phyloP scores from a whole-genome alignment of 2,113 vertebrate species.

The Callorhinus ursinus region DNA sequence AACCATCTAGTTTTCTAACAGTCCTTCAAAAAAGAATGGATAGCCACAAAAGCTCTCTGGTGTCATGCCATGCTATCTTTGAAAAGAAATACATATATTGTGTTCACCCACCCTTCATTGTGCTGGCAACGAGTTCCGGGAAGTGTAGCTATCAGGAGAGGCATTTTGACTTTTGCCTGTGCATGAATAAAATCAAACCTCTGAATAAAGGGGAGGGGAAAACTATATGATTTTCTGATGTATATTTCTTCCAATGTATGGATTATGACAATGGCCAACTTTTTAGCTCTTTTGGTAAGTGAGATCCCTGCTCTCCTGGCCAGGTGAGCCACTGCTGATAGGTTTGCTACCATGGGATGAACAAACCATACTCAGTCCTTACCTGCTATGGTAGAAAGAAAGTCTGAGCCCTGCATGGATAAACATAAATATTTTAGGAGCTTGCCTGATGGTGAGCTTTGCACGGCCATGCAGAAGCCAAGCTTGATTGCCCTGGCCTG shows the following conservation, averaged over 20 bases:
- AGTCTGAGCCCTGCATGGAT: background rate
- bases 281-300: conserved; percentile 67
- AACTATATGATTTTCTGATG: background rate
- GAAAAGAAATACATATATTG: background rate
- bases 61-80: background rate
- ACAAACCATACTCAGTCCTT: background rate
- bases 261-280: conserved; percentile 67
- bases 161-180: background rate
- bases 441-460: conserved; percentile 58
- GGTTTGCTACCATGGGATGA: background rate
- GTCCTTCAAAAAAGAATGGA: conserved; percentile 1
- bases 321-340: conserved; percentile 66
- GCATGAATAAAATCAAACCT: background rate
- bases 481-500: conserved; percentile 72
- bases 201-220: background rate
- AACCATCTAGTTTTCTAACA: background rate
- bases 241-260: background rate
- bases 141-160: background rate
- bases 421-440: conserved; percentile 72
- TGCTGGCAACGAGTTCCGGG: background rate
- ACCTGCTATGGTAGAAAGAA: background rate
- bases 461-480: conserved; percentile 63
- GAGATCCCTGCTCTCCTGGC: conserved; percentile 22
- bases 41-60: background rate
- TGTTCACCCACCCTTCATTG: background rate